Base-by-base conservation (phyloP, 2,113 vertebrate genomes). In the Apteryx owenii region DNA sequence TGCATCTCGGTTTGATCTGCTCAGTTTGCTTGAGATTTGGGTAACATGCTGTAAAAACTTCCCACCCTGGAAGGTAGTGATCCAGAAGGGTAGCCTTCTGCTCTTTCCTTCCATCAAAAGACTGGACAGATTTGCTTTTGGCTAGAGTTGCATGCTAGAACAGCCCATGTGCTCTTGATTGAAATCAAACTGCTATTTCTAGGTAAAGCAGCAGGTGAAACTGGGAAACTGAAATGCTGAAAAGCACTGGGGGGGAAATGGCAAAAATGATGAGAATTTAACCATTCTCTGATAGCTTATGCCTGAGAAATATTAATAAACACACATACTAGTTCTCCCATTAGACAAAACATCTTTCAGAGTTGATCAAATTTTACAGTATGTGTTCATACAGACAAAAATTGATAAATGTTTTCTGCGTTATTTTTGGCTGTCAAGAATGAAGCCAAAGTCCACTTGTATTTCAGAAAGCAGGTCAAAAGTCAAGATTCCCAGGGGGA, bases 1-100 rank as follows among this genome's bases (percentile, higher is more conserved):
- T 92, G 89, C 88, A 88, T 94, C 44, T 92, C 28, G 5, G 46
- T 36, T 92, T 96, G 91, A 95, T 95, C 84, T 93, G 66, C 70
- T 48, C 7, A 6, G 20, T 88, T 92, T 85, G 60, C 48, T 93
- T 61, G 81, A 88, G 75, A 48, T 54, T 53, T 54, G 82, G 58
- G 56, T 79, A 92, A 69, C 13, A 25, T 58, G 61, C 58, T 33
- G 5, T 81, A 94, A 68, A 50, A 90, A 66, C 42, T 77, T 93
- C 88, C 75, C 29, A 33, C 9, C 3, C 64, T 75, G 78, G 46
- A 84, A 93, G 44, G 73, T 90, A 96, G 60, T 95, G 89, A 56
- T 85, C 38, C 92, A 89, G 92, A 96, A 94, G 61, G 61, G 19
- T 68, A 79, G 31, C 79, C 64, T 61, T 93, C 42, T 79, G 9